Base-by-base conservation (phyloP, 2,113 vertebrate genomes). In the Forbesichthys papilliferus region DNA sequence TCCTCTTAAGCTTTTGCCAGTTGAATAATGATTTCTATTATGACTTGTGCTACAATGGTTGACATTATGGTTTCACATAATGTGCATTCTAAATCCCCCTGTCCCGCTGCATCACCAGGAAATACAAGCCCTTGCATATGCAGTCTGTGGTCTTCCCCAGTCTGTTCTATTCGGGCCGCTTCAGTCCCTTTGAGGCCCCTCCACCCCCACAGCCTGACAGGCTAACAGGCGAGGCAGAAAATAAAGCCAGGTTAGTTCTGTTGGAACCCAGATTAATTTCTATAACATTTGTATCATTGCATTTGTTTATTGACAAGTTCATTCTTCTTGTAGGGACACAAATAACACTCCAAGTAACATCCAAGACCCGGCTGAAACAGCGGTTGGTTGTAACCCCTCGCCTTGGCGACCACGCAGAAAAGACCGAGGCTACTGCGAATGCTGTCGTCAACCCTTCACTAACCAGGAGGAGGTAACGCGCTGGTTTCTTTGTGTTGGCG, bases 61-160 rank as follows among this genome's bases (percentile, higher is more conserved):
- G 55, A 33, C 9, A 33, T 33, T 0, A 3, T 47, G 5, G 16
- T 9, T 20, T 13, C n/a, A 54, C 14, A n/a, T 8, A 47, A 46
- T 53, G 20, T 20, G 47, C 1, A 36, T 62, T 47, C 61, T 59
- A 9, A 58, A 63, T 53, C 56, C 0, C 68, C 5, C 66, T 73
- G 5, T 78, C 70, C 53, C 77, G 18, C 73, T 77, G 63, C 64
- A 5, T 53, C n/a, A 80, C 64, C 82, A 95, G 95, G 90, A 94
- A 88, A 60, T 96, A 93, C 87, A 92, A 87, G 57, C 95, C 96
- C 62, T 88, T 94, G 77, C 86, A 94, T 48, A 75, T 86, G 65
- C 96, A 96, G 84, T 94, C 93, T 49, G 87, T 92, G 86, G 89
- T 53, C 69, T 94, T 96, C 83, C 95, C 96, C 0, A 56, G 80